Conservation (phyloP, 2,888 invertebrate species). For the Thelaira solivaga region DNA sequence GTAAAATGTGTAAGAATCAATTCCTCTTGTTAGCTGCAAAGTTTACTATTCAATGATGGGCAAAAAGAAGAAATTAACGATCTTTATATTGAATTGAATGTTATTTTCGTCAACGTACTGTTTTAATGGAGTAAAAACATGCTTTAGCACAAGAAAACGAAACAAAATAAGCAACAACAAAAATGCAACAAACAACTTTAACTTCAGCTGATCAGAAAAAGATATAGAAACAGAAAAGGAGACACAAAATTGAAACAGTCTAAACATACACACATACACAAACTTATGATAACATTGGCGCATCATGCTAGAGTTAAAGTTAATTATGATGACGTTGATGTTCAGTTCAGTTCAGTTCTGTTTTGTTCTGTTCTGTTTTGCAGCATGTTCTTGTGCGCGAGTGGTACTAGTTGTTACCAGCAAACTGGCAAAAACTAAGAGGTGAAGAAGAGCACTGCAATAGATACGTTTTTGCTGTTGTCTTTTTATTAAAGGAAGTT, state of each 20-base stretch:
- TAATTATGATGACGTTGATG: slow-evolving; percentile 60
- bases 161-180: slow-evolving; percentile 30
- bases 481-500: slow-evolving; percentile 56
- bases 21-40: background rate
- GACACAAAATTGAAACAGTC: slow-evolving; percentile 1
- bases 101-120: slow-evolving; percentile 41
- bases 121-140: slow-evolving; percentile 57
- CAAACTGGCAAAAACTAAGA: slow-evolving; percentile 21
- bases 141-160: slow-evolving; percentile 35
- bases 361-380: no score
- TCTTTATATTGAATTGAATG: slow-evolving; percentile 52
- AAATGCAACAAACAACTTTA: slow-evolving; percentile 28
- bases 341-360: no score
- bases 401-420: slow-evolving; percentile 14
- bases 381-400: slow-evolving; percentile 36
- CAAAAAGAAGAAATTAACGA: slow-evolving; percentile 43
- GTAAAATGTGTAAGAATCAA: background rate
- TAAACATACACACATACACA: slow-evolving; percentile 12
- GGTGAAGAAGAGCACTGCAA: slow-evolving; percentile 21
- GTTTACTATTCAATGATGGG: slow-evolving; percentile 2
- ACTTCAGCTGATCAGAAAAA: slow-evolving; percentile 57
- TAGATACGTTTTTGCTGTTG: slow-evolving; percentile 13
- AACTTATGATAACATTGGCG: slow-evolving; percentile 23
- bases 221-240: slow-evolving; percentile 38
- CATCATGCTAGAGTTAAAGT: slow-evolving; percentile 48